Evolutionary conservation across 2,888 invertebrate species (phyloP).

Genomic region (Andrena camellia): DNA sequence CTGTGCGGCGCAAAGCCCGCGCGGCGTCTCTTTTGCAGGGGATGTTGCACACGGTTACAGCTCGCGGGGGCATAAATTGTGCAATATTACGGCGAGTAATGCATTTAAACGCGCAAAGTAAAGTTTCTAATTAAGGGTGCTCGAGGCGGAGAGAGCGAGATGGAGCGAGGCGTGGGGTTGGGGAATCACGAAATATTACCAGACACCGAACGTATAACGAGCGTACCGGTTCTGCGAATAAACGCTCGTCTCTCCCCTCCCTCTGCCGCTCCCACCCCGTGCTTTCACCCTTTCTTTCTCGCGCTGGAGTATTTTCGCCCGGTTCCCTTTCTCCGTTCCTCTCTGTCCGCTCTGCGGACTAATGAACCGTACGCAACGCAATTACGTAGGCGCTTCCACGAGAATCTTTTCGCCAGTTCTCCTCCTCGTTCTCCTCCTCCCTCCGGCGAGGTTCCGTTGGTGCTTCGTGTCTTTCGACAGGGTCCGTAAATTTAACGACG

Average conservation of each 20-base stretch:
- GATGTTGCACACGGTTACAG: constrained; percentile 45
- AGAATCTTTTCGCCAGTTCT: constrained; percentile 52
- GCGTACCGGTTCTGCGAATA: constrained; percentile 67
- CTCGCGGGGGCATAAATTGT: constrained; percentile 67
- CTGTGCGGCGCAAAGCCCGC: neutral
- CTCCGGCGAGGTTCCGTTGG: neutral
- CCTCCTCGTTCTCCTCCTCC: constrained; percentile 1
- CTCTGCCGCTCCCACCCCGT: neutral
- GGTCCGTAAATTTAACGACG: constrained; percentile 67
- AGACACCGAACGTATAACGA: constrained; percentile 73
- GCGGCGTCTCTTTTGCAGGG: constrained; percentile 24
- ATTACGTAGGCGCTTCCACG: constrained; percentile 66
- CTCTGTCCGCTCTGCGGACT: constrained; percentile 45
- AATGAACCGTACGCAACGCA: constrained; percentile 70
- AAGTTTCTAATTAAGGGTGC: constrained; percentile 72
- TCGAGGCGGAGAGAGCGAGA: constrained; percentile 23
- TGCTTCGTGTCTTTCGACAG: constrained; percentile 24
- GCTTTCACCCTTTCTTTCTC: neutral
- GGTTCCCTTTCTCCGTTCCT: constrained; percentile 12
- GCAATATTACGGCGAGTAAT: constrained; percentile 68
- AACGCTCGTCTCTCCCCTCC: constrained; percentile 41
- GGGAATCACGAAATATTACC: constrained; percentile 71
- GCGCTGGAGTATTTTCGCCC: neutral
- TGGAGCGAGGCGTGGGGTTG: constrained; percentile 21
- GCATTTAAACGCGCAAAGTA: constrained; percentile 71